Percentiles rank a stretch among this genome's conserved stretches.
Conservation (phyloP, 2,113 vertebrate genomes). For the Machaerirhynchus nigripectus region DNA sequence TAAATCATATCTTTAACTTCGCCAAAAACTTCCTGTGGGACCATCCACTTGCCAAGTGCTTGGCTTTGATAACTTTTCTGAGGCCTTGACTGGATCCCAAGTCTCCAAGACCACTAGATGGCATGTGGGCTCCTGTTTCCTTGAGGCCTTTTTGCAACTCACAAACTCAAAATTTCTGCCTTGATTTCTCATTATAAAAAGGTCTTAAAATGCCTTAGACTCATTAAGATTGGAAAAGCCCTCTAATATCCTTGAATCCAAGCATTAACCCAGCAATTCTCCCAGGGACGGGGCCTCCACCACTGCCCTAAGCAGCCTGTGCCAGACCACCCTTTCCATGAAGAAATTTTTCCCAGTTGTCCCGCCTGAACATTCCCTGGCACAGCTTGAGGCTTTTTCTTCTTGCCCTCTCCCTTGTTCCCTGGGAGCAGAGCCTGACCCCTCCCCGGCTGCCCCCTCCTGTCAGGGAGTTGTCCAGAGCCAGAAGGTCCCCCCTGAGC, state of each 20-base stretch:
- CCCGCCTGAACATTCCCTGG: neutral
- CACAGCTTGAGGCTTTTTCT: neutral
- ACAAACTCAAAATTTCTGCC: neutral
- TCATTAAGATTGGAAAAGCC: neutral
- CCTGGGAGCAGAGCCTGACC: neutral
- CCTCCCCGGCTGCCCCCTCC: accelerated
- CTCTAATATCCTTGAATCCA: neutral
- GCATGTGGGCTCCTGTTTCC: neutral
- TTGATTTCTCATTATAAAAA: neutral
- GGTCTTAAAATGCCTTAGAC: neutral
- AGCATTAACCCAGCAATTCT: neutral
- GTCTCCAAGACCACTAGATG: neutral
- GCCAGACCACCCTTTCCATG: neutral
- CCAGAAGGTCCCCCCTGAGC: neutral
- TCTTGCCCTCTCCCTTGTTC: neutral
- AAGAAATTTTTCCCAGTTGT: neutral
- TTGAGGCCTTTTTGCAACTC: neutral
- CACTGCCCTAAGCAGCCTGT: neutral
- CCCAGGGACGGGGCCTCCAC: neutral
- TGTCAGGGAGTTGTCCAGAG: neutral
- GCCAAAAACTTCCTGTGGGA: neutral
- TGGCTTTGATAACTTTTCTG: neutral
- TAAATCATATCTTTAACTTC: neutral
- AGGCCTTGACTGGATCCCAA: neutral
- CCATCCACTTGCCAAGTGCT: neutral